These are phyloP conservation scores for Promerops cafer DNA, from an alignment of 2,113 vertebrate genomes.

Conservation along the genomic window DNA sequence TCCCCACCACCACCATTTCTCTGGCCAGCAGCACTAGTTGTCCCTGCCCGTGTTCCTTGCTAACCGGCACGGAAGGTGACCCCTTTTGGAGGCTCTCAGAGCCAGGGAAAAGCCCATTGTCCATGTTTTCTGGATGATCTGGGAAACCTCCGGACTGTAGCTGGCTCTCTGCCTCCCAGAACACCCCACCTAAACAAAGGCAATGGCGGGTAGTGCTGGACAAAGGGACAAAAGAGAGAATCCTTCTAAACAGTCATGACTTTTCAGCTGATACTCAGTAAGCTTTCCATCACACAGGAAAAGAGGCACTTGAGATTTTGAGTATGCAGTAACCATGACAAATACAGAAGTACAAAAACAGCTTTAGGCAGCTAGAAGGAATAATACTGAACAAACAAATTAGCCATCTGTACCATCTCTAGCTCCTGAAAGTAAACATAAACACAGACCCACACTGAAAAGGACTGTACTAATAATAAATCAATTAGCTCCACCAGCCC, in stretches of 20 bases:
- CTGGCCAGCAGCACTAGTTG: neutral
- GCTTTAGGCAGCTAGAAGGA: constrained; percentile 54
- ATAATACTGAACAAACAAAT: constrained; percentile 52
- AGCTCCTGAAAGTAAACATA: constrained; percentile 53
- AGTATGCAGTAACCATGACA: constrained; percentile 59
- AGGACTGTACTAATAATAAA: neutral
- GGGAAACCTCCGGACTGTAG: neutral
- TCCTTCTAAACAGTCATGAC: neutral
- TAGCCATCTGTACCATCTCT: constrained; percentile 56
- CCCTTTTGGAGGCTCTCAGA: neutral
- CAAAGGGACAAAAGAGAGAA: neutral
- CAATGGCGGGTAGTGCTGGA: neutral
- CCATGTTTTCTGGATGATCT: neutral
- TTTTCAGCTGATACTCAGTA: neutral
- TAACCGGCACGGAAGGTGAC: neutral
- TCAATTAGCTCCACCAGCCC: neutral
- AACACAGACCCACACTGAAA: constrained; percentile 11
- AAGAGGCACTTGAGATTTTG: constrained; percentile 54
- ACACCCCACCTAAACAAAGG: neutral
- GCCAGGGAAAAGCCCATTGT: neutral
- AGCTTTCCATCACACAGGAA: constrained; percentile 1
- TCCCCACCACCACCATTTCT: neutral
- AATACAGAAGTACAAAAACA: constrained; percentile 51
- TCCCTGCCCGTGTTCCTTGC: neutral
- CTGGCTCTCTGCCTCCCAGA: neutral